A percentile compares a stretch with the other conserved stretches of the same genome.
Conservation (phyloP, 1,140 invertebrate genomes). For the Tetragnatha versicolor region DNA sequence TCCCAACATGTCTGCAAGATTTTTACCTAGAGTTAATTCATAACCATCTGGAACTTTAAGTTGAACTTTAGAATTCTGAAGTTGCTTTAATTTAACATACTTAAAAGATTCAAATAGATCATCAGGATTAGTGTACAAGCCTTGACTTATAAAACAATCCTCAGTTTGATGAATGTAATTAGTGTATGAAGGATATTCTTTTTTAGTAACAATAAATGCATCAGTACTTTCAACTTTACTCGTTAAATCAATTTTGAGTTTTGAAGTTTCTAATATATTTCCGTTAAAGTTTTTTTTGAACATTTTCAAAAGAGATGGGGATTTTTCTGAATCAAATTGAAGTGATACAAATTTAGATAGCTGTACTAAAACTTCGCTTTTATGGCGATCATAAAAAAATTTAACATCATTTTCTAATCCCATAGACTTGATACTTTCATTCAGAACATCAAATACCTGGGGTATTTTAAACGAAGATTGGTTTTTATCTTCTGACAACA, state of each 20-base stretch:
- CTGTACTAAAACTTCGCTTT: neutral
- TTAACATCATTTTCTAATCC: neutral
- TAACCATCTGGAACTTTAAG: neutral
- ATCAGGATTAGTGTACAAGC: neutral
- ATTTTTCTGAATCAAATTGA: neutral
- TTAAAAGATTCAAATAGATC: neutral
- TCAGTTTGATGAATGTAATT: neutral
- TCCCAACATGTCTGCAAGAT: neutral
- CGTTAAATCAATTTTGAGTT: neutral
- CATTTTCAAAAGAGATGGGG: neutral
- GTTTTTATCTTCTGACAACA: neutral
- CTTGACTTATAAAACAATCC: neutral
- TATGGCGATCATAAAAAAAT: neutral
- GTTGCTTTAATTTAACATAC: neutral
- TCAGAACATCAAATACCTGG: neutral
- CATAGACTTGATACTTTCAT: neutral
- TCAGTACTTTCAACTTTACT: neutral
- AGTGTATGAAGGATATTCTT: neutral
- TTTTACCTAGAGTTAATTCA: neutral
- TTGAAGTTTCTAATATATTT: neutral
- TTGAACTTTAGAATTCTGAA: neutral
- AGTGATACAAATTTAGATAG: neutral
- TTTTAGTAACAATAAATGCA: neutral
- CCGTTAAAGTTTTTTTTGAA: neutral
- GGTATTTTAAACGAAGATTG: neutral